These are phyloP conservation scores for Caenorhabditis sinica DNA, from an alignment of 2,888 invertebrate genomes.

Conservation along the genomic window DNA sequence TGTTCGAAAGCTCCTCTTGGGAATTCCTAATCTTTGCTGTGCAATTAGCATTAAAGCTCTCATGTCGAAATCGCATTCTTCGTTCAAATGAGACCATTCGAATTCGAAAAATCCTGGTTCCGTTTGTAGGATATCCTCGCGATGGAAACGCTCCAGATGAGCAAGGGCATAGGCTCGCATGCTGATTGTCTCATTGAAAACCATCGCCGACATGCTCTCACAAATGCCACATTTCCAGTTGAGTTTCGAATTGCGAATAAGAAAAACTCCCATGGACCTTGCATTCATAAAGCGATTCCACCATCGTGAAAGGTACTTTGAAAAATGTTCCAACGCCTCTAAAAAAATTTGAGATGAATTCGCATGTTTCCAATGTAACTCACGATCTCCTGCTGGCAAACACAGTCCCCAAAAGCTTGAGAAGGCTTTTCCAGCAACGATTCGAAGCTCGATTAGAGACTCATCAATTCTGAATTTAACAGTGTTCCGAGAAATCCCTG, in stretches of 20 bases:
- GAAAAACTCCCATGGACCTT: conserved; percentile 24
- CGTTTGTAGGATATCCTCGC: background rate
- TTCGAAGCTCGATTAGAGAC: conserved; percentile 27
- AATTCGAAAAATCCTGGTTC: conserved; percentile 30
- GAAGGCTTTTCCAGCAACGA: conserved; percentile 17
- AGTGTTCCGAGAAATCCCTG: background rate
- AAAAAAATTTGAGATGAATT: background rate
- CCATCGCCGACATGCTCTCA: background rate
- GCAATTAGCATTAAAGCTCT: conserved; percentile 16
- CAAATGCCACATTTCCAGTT: conserved; percentile 37
- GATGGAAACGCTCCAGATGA: conserved; percentile 27
- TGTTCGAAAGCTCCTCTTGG: conserved; percentile 2
- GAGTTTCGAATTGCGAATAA: conserved; percentile 6
- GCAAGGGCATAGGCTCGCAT: conserved; percentile 23
- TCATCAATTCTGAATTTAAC: conserved; percentile 3
- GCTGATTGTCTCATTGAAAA: conserved; percentile 35
- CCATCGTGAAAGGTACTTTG: background rate
- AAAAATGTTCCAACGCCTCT: background rate
- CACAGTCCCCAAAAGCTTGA: conserved; percentile 33
- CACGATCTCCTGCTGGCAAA: background rate
- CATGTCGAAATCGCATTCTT: conserved; percentile 47
- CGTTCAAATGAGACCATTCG: conserved; percentile 29
- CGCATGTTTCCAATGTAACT: background rate
- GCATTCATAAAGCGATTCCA: conserved; percentile 13
- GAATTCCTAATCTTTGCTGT: background rate